Evolutionary conservation across 2,113 vertebrate genomes (phyloP).

Genomic region (Ibidorhyncha struthersii): DNA sequence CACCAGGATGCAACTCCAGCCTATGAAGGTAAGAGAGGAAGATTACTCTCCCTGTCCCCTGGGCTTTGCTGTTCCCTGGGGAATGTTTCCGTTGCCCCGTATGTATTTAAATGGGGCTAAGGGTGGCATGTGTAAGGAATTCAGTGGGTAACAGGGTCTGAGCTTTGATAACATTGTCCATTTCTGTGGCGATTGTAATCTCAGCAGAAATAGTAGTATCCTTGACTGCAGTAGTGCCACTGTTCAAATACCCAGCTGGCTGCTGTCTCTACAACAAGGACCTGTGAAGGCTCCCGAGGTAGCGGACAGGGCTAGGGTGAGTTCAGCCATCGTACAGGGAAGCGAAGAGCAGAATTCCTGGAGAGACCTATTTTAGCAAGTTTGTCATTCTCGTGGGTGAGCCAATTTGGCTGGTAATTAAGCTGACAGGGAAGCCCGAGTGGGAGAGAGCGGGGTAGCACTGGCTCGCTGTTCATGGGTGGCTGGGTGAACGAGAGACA

Average conservation of each 20-base stretch:
- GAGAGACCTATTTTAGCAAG: not conserved
- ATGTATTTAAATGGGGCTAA: not conserved
- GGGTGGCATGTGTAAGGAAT: not conserved
- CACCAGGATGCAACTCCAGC: slow-evolving; percentile 92
- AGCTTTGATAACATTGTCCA: not conserved
- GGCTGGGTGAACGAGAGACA: not conserved
- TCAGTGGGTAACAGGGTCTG: not conserved
- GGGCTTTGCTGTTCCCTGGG: not conserved
- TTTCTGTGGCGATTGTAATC: not conserved
- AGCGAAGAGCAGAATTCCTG: not conserved
- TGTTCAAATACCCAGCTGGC: not conserved
- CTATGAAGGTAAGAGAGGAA: slow-evolving; percentile 88
- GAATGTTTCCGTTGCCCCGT: not conserved
- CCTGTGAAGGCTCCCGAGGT: not conserved
- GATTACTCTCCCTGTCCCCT: not conserved
- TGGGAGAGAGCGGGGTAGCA: not conserved
- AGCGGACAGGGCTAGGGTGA: not conserved
- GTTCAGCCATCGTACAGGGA: not conserved
- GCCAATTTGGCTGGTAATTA: not conserved
- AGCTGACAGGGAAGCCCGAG: not conserved
- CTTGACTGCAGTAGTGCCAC: not conserved
- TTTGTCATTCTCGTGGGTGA: not conserved
- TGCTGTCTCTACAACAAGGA: not conserved
- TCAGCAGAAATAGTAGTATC: not conserved
- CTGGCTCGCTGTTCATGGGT: not conserved